Evolutionary conservation across 2,113 vertebrate genomes (phyloP).

Genomic region (Axis porcinus): DNA sequence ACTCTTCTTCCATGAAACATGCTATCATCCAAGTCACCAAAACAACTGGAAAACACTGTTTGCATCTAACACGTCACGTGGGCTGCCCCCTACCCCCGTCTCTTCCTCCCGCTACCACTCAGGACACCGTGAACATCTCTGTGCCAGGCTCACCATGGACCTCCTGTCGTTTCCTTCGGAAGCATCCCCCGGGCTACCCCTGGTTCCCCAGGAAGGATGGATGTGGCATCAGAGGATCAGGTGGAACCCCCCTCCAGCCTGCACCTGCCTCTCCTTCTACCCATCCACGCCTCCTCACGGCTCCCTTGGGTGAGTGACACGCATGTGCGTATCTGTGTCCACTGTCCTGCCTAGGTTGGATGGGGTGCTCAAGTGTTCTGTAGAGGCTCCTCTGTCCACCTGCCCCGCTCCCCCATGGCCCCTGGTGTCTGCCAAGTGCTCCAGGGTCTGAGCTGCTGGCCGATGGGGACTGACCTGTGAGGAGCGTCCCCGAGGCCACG

Average conservation of each 20-base stretch:
- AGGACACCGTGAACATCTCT: fast-evolving
- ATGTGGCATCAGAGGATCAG: background rate
- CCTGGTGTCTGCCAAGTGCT: background rate
- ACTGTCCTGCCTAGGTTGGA: background rate
- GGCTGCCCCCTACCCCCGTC: no score
- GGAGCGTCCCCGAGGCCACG: constrained; percentile 79
- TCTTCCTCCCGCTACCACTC: background rate
- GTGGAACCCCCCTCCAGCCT: background rate
- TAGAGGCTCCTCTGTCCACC: background rate
- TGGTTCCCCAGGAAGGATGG: background rate
- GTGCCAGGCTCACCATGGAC: fast-evolving
- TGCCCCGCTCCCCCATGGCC: background rate
- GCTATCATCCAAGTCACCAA: background rate
- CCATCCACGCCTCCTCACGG: fast-evolving
- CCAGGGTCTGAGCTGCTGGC: fast-evolving
- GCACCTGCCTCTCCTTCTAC: background rate
- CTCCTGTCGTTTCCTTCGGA: background rate
- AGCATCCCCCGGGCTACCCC: background rate
- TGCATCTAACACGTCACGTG: fast-evolving
- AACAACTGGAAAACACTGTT: background rate
- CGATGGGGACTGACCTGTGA: constrained; percentile 72
- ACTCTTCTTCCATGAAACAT: background rate
- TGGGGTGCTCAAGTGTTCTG: fast-evolving
- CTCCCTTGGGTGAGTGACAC: background rate
- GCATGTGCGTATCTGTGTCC: fast-evolving